Conservation (phyloP, 2,888 invertebrate genomes). For the Agriopis aurantiaria region DNA sequence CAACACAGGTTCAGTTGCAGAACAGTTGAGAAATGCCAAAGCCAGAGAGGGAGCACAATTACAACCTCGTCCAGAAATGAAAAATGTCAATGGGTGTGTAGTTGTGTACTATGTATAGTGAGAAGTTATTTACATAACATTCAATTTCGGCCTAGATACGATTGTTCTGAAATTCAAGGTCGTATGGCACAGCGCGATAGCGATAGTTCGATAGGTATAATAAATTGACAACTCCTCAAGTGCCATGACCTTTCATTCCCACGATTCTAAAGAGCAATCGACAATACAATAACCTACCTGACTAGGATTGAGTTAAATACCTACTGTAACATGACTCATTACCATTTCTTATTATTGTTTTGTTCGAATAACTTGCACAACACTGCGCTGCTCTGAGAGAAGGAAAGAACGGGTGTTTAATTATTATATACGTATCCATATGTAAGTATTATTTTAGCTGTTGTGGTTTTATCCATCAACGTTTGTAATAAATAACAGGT, state of each 20-base stretch:
- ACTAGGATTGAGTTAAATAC: slow-evolving; percentile 36
- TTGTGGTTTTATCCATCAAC: too few species aligned
- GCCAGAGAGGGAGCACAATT: slow-evolving; percentile 65
- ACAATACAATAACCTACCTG: slow-evolving; percentile 40
- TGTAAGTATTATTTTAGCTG: too few species aligned
- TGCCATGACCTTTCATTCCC: slow-evolving; percentile 54
- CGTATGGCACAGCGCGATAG: slow-evolving; percentile 49
- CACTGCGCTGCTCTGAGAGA: not conserved
- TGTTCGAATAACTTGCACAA: slow-evolving; percentile 20
- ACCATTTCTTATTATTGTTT: slow-evolving; percentile 31
- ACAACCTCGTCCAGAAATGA: slow-evolving; percentile 62
- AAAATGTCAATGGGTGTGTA: slow-evolving; percentile 70
- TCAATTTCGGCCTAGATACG: slow-evolving; percentile 63
- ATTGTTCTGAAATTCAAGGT: slow-evolving; percentile 75
- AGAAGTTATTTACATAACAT: slow-evolving; percentile 72
- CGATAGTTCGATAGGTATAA: slow-evolving; percentile 42
- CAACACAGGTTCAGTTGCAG: slow-evolving; percentile 51
- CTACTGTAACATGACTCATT: slow-evolving; percentile 37
- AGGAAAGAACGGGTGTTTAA: slow-evolving; percentile 2
- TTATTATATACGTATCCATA: too few species aligned
- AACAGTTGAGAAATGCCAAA: slow-evolving; percentile 65
- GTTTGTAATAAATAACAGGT: too few species aligned
- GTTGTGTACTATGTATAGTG: slow-evolving; percentile 35
- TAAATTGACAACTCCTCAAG: slow-evolving; percentile 55
- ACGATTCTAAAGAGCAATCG: slow-evolving; percentile 51